These are phyloP conservation scores for Anableps anableps DNA, from an alignment of 2,797 vertebrate species.

Conservation along the genomic window DNA sequence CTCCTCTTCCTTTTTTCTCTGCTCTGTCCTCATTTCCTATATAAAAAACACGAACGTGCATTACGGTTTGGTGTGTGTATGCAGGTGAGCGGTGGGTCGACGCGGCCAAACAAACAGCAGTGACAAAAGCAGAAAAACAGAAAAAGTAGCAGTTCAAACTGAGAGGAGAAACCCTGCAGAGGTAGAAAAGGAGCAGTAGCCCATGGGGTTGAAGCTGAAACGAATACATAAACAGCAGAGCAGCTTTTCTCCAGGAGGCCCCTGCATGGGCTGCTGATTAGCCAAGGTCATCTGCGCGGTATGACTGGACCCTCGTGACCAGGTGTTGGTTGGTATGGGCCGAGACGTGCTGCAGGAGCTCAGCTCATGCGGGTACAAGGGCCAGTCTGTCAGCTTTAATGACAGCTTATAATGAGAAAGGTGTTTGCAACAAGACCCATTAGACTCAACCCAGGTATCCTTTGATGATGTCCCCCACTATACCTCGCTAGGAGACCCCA, in stretches of 20 bases:
- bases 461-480: constrained; percentile 97
- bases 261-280: constrained; percentile 82
- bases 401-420: constrained; percentile 94
- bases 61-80: not conserved
- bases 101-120: constrained; percentile 75
- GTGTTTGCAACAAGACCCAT: constrained; percentile 91
- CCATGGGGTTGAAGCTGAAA: constrained; percentile 81
- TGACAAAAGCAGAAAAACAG: constrained; percentile 48
- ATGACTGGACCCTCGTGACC: constrained; percentile 65
- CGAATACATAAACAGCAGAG: constrained; percentile 83
- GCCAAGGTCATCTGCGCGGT: constrained; percentile 91
- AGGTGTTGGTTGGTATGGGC: constrained; percentile 58
- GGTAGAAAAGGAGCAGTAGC: constrained; percentile 57
- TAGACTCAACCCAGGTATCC: constrained; percentile 92
- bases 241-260: constrained; percentile 73
- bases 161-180: constrained; percentile 53
- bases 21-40: constrained; percentile 87
- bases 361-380: constrained; percentile 71
- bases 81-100: constrained; percentile 50
- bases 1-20: constrained; percentile 85
- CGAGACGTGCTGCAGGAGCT: constrained; percentile 76
- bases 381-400: constrained; percentile 86
- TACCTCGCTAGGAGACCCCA: constrained; percentile 71
- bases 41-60: constrained; percentile 33
- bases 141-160: constrained; percentile 59